phyloP scores from a whole-genome alignment of 2,113 vertebrate species.

The Lepidothrix coronata region DNA sequence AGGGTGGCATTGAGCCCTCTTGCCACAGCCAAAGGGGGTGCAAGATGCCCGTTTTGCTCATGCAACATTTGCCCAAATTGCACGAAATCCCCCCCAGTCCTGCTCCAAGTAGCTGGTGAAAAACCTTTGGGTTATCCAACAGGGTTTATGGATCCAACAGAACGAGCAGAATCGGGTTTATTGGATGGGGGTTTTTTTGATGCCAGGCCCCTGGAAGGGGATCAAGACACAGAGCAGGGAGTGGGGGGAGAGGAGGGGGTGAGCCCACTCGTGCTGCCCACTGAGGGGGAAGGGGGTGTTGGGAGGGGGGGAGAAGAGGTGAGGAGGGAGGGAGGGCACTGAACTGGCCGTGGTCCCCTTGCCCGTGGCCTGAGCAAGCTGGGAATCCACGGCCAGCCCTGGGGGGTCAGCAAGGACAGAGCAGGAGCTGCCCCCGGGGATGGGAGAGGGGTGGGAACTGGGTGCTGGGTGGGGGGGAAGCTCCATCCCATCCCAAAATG shows the following conservation, averaged over 20 bases:
- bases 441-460: not conserved
- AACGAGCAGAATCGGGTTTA: not conserved
- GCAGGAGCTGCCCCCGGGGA: not conserved
- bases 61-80: not conserved
- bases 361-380: not conserved
- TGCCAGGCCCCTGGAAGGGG: not conserved
- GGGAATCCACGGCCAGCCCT: not conserved
- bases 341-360: not conserved
- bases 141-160: not conserved
- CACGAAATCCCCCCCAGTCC: accelerated
- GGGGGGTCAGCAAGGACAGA: not conserved
- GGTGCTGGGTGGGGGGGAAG: not conserved
- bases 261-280: not conserved
- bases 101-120: accelerated
- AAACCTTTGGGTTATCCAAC: accelerated
- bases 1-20: too few species aligned
- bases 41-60: not conserved
- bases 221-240: not conserved
- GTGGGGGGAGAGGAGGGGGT: not conserved
- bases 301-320: not conserved
- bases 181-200: not conserved
- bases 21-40: not conserved
- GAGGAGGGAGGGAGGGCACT: not conserved
- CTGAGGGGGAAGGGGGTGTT: accelerated
- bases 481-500: not conserved